These are phyloP conservation scores for Hoplostethus mediterraneus DNA, from an alignment of 2,797 vertebrate species.

Conservation along the genomic window DNA sequence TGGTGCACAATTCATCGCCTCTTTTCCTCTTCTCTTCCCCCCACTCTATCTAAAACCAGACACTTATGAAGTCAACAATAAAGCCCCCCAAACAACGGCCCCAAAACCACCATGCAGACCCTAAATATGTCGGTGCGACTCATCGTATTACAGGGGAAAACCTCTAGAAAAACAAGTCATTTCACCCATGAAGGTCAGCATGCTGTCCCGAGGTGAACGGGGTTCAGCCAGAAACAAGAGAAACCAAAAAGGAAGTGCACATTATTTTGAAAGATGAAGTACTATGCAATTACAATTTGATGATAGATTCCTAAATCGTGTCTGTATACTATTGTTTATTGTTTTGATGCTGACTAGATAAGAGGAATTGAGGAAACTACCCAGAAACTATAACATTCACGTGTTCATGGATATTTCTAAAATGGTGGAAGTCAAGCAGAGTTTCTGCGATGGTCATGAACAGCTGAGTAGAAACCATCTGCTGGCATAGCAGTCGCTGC, in stretches of 20 bases:
- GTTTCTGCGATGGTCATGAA: background rate
- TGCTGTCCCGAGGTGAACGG: background rate
- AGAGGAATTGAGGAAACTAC: slow-evolving; percentile 24
- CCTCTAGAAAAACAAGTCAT: background rate
- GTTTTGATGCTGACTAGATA: slow-evolving; percentile 8
- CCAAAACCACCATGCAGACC: background rate
- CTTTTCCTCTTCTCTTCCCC: background rate
- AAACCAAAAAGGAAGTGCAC: no score
- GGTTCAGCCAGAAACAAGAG: background rate
- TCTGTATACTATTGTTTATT: background rate
- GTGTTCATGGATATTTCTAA: slow-evolving; percentile 32
- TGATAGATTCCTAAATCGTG: background rate
- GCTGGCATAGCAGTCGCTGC: no score
- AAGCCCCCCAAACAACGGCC: background rate
- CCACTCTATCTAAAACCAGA: slow-evolving; percentile 4
- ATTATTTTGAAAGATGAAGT: no score
- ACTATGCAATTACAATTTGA: no score
- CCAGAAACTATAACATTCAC: background rate
- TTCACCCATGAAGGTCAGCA: background rate
- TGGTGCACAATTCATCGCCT: slow-evolving; percentile 19
- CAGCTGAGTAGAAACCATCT: background rate
- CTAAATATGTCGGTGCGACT: slow-evolving; percentile 5
- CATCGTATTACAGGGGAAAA: slow-evolving; percentile 4
- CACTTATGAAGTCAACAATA: background rate
- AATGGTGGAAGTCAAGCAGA: background rate